Conservation (phyloP, 2,113 vertebrate species). For the Pelvicachromis taeniatus region DNA sequence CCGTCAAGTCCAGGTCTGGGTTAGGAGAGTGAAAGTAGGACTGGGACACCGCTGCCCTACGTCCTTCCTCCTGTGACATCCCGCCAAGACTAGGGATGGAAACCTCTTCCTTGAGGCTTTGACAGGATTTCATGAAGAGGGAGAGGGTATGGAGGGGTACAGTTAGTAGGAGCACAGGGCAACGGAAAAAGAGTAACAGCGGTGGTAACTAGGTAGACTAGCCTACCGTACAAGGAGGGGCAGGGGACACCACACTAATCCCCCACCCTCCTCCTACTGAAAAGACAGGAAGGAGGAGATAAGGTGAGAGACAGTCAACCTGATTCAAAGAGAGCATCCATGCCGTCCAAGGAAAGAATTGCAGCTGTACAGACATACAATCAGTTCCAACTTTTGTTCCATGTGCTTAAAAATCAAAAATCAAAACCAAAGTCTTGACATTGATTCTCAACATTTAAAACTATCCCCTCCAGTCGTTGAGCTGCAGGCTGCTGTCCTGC, state of each 20-base stretch:
- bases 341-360: constrained; percentile 39
- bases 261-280: constrained; percentile 66
- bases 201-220: background rate
- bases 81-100: constrained; percentile 73
- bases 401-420: constrained; percentile 17
- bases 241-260: constrained; percentile 49
- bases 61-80: constrained; percentile 91
- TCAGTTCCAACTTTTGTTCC: constrained; percentile 11
- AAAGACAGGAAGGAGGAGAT: constrained; percentile 62
- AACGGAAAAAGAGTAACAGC: background rate
- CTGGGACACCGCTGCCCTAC: constrained; percentile 77
- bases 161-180: background rate
- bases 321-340: constrained; percentile 70
- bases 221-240: constrained; percentile 28
- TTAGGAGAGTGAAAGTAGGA: constrained; percentile 78
- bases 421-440: background rate
- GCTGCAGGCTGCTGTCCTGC: background rate
- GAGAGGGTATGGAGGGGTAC: background rate
- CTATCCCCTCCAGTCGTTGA: background rate
- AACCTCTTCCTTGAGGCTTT: constrained; percentile 82
- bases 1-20: constrained; percentile 86
- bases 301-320: constrained; percentile 58
- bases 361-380: constrained; percentile 43
- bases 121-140: constrained; percentile 84
- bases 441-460: constrained; percentile 11